Conservation (phyloP, 2,113 vertebrate genomes). For the Tragulus kanchil region DNA sequence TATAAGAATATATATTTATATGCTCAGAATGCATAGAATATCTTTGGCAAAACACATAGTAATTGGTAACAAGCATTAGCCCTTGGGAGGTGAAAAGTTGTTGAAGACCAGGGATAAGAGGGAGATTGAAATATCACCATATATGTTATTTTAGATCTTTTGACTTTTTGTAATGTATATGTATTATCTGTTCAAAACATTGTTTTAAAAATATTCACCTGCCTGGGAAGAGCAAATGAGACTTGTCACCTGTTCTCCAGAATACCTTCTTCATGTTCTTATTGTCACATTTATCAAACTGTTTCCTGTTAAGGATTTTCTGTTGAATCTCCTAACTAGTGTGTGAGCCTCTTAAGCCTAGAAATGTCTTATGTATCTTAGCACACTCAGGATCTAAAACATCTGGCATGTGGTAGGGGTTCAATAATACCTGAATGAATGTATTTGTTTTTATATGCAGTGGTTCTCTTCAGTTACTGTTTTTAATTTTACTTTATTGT, state of each 20-base stretch:
- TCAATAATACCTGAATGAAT: not conserved
- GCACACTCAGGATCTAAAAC: not conserved
- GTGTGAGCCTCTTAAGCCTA: not conserved
- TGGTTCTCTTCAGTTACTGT: not conserved
- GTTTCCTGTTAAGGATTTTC: not conserved
- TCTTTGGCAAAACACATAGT: not conserved
- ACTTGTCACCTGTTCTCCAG: not conserved
- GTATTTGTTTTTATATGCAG: not conserved
- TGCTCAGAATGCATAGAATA: not conserved
- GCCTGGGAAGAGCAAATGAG: not conserved
- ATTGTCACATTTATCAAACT: not conserved
- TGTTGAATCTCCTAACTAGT: not conserved
- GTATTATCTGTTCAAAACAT: not conserved
- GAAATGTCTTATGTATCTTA: not conserved
- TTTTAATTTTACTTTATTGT: not conserved
- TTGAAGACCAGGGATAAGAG: not conserved
- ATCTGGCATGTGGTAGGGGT: not conserved
- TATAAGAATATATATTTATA: not conserved
- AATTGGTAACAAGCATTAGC: not conserved
- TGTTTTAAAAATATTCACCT: conserved; percentile 25
- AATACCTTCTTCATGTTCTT: not conserved
- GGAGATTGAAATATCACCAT: not conserved
- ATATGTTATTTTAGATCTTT: not conserved
- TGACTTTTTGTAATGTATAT: not conserved
- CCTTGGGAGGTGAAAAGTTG: not conserved